A percentile compares a stretch with the other conserved stretches of the same genome.
phyloP scores from a whole-genome alignment of 2,797 vertebrate species.

The Phyllotis vaccarum region DNA sequence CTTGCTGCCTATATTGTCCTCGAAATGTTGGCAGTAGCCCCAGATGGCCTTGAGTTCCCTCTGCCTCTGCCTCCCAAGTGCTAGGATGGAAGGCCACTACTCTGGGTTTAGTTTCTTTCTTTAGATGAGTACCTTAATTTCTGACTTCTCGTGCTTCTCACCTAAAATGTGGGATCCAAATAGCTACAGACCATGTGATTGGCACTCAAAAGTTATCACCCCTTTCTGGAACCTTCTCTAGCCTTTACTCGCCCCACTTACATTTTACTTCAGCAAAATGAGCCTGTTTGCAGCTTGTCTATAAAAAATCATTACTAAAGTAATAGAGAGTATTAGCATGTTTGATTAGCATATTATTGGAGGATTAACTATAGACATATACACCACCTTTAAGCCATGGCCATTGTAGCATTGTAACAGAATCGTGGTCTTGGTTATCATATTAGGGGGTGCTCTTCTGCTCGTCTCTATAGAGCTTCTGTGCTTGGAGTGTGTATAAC shows the following conservation, averaged over 20 bases:
- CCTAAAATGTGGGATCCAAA: neutral
- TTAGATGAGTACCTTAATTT: constrained; percentile 1
- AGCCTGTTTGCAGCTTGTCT: neutral
- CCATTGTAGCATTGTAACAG: neutral
- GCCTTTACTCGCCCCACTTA: neutral
- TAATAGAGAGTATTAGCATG: constrained; percentile 18
- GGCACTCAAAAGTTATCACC: neutral
- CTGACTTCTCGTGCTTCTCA: neutral
- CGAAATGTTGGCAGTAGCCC: constrained; percentile 19
- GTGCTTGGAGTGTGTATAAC: neutral
- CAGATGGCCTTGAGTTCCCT: neutral
- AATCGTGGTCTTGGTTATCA: constrained; percentile 1
- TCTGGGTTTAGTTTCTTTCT: constrained; percentile 3
- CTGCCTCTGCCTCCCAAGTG: neutral
- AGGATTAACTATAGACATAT: neutral
- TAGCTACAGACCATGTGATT: neutral
- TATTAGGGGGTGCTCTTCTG: neutral
- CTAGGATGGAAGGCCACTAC: neutral
- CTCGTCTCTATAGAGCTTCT: neutral
- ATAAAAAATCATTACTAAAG: constrained; percentile 25
- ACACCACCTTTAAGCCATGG: neutral
- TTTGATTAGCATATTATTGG: constrained; percentile 1
- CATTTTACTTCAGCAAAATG: neutral
- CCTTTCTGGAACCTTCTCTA: neutral
- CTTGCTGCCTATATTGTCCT: neutral